Evolutionary conservation across 2,888 invertebrate species (phyloP), one percentile per base, ranked within the genome.

Genomic region (Volucella inflata): DNA sequence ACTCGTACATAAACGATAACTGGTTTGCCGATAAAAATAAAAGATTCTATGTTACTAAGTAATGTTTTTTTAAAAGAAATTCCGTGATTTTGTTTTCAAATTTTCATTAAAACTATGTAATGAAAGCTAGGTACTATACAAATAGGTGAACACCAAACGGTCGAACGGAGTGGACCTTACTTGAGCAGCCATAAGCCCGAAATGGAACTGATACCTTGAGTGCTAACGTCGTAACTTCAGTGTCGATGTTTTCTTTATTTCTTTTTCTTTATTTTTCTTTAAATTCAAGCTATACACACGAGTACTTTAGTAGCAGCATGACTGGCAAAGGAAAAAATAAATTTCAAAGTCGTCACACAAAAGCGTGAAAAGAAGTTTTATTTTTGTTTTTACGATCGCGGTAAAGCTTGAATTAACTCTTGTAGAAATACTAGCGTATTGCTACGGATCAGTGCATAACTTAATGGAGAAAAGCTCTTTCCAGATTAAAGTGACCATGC

Each of bases 191-290:
- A 12, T 40, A 76, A 65, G 65, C 9, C 42, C 46, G 46, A 77
- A 82, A 71, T 71, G 76, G 42, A 65, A 82, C 76, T 71, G 65
- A 70, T 71, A 65, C 60, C 76, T 71, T 46, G 59, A 65, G 76
- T 57, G 70, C 48, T 48, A 82, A 48, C 62, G 46, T 71, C 64
- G 60, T 60, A 60, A 36, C 70, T 17, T 50, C 60, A 65, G 40
- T 67, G 16, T 59, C 30, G 76, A 51, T 67, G 48, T 42, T 17
- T 48, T 42, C 12, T 48, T 16, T 55, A n/a, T 30, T 16, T 17
- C 6, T 70, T 51, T 50, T 64, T 70, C 16, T 42, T 38, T 70
- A 57, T 44, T 42, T 57, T 30, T 71, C n/a, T 44, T 6, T 21
- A 50, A 10, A 16, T 8, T 42, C 14, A 57, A 48, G 57, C 48